These are phyloP conservation scores for Arge pagana DNA, from an alignment of 2,888 invertebrate species.

Conservation along the genomic window DNA sequence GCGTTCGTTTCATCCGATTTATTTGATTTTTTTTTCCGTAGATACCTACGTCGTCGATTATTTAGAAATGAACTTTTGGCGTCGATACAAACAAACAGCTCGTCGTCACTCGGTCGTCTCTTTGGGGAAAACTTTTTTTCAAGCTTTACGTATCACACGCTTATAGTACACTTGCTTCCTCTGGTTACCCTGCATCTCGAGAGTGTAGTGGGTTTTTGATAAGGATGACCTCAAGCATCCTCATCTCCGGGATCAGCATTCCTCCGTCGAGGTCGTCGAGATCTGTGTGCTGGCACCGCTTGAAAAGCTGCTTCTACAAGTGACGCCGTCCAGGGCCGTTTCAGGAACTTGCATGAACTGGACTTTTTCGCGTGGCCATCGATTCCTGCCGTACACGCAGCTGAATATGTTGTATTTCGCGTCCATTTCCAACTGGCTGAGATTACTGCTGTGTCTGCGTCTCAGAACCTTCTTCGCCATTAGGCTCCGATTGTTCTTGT, in stretches of 20 bases:
- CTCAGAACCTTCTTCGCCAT: conserved; percentile 59
- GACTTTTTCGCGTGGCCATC: conserved; percentile 58
- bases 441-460: conserved; percentile 48
- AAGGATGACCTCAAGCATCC: too few relatives aligned
- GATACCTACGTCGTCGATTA: too few relatives aligned
- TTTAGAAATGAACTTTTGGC: too few relatives aligned
- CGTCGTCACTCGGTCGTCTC: too few relatives aligned
- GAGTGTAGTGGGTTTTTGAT: too few relatives aligned
- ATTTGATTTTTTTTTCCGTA: too few relatives aligned
- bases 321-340: conserved; percentile 64
- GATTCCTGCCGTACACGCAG: conserved; percentile 50
- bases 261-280: conserved; percentile 67
- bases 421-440: conserved; percentile 43
- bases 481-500: conserved; percentile 55
- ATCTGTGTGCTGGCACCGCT: conserved; percentile 68
- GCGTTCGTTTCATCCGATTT: too few relatives aligned
- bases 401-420: conserved; percentile 53
- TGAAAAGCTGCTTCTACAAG: conserved; percentile 67
- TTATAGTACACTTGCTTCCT: too few relatives aligned
- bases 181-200: too few relatives aligned
- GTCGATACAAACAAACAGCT: too few relatives aligned
- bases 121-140: too few relatives aligned
- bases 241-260: conserved; percentile 44
- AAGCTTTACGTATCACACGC: too few relatives aligned
- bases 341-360: conserved; percentile 62